Conservation (phyloP, 2,888 invertebrate genomes). For the Phengaris alcon region DNA sequence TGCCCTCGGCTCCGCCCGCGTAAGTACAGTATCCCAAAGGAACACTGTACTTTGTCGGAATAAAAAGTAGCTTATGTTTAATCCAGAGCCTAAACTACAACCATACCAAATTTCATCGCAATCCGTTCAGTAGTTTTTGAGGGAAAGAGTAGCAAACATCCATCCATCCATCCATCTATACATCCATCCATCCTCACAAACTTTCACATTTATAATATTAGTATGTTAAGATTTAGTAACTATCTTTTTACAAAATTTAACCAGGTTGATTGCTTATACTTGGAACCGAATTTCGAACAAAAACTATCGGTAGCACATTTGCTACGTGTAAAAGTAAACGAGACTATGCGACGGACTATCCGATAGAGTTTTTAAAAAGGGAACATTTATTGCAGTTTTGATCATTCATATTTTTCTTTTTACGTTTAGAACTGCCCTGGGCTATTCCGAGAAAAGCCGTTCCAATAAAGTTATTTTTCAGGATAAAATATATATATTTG, state of each 20-base stretch:
- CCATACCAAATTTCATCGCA: too few species aligned
- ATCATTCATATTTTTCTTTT: slow-evolving; percentile 13
- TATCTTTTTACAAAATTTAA: background rate
- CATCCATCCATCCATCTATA: too few species aligned
- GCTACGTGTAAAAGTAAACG: background rate
- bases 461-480: slow-evolving; percentile 10
- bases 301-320: background rate
- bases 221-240: too few species aligned
- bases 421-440: slow-evolving; percentile 1
- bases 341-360: background rate
- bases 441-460: background rate
- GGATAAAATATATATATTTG: background rate
- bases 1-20: too few species aligned
- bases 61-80: too few species aligned
- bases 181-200: too few species aligned
- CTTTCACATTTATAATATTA: too few species aligned
- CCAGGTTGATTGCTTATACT: background rate
- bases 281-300: background rate
- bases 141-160: too few species aligned
- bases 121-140: too few species aligned
- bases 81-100: too few species aligned
- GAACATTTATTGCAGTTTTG: background rate
- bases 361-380: background rate
- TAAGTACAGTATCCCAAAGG: too few species aligned
- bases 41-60: too few species aligned